Conservation (phyloP, 92 coral and sea anemone species). For the Palythoa heliodiscus region DNA sequence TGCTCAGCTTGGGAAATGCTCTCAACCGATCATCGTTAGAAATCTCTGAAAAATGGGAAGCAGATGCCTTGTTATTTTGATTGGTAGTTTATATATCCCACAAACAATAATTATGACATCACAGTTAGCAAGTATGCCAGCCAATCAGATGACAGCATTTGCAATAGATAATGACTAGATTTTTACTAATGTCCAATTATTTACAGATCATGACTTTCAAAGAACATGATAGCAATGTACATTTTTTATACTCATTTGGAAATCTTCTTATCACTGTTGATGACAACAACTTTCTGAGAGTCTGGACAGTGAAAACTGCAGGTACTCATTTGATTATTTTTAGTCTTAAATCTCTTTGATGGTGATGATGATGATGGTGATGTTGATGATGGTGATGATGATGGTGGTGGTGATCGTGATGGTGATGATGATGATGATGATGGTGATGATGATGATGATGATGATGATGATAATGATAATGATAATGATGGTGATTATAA, state of each 20-base stretch:
- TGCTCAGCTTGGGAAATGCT: no score
- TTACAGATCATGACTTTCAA: conserved; percentile 67
- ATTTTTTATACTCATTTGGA: conserved; percentile 82
- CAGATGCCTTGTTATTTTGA: no score
- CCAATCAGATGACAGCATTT: no score
- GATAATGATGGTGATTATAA: background rate
- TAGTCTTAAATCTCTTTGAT: no score
- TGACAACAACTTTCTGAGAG: conserved; percentile 70
- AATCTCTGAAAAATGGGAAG: no score
- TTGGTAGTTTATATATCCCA: no score
- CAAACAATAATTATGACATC: no score
- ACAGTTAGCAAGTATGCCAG: no score
- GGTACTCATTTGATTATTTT: conserved; percentile 44
- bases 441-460: background rate
- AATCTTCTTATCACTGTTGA: conserved; percentile 88
- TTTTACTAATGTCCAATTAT: background rate
- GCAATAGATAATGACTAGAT: no score
- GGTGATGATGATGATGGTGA: background rate
- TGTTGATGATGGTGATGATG: background rate
- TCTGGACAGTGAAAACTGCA: conserved; percentile 78
- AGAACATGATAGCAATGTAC: conserved; percentile 77
- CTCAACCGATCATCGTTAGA: no score
- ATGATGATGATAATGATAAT: background rate
- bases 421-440: background rate
- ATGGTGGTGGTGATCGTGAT: background rate